phyloP scores from a whole-genome alignment of 1,140 invertebrate genomes.

The Chlorops oryzae region DNA sequence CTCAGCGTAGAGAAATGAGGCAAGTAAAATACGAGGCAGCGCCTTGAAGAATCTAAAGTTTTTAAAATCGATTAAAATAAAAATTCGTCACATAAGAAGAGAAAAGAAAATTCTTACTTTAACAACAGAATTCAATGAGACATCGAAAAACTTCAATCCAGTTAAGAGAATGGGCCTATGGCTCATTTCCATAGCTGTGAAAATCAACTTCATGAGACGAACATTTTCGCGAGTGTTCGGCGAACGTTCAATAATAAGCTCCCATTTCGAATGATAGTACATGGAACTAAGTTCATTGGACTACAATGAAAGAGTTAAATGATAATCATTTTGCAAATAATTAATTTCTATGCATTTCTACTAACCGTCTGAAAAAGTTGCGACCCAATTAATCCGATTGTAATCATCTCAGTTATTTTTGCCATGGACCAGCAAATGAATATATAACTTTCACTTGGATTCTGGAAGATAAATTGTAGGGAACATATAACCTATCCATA shows the following conservation, averaged over 20 bases:
- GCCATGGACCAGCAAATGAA: slow-evolving; percentile 12
- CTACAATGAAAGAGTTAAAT: background rate
- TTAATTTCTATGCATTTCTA: background rate
- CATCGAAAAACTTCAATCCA: slow-evolving; percentile 13
- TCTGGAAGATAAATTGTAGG: too few species aligned
- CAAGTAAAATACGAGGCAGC: slow-evolving; percentile 15
- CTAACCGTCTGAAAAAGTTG: slow-evolving; percentile 6
- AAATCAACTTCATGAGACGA: slow-evolving; percentile 5
- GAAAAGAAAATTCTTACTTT: slow-evolving; percentile 1
- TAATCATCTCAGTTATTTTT: slow-evolving; percentile 10
- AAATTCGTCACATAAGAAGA: background rate
- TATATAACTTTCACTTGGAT: slow-evolving; percentile 6
- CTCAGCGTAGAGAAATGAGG: slow-evolving; percentile 9
- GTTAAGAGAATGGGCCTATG: slow-evolving; percentile 11
- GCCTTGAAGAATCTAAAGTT: slow-evolving; percentile 7
- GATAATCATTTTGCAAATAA: background rate
- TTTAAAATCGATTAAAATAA: background rate
- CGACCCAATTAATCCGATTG: slow-evolving; percentile 7
- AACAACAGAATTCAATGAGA: slow-evolving; percentile 7
- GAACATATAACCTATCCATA: too few species aligned
- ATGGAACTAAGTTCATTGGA: slow-evolving; percentile 11
- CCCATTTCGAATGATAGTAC: slow-evolving; percentile 14
- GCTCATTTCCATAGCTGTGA: slow-evolving; percentile 7
- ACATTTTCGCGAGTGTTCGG: slow-evolving; percentile 8
- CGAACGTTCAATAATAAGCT: slow-evolving; percentile 3